phyloP scores from a whole-genome alignment of 2,888 invertebrate species.

The Sepiola atlantica region DNA sequence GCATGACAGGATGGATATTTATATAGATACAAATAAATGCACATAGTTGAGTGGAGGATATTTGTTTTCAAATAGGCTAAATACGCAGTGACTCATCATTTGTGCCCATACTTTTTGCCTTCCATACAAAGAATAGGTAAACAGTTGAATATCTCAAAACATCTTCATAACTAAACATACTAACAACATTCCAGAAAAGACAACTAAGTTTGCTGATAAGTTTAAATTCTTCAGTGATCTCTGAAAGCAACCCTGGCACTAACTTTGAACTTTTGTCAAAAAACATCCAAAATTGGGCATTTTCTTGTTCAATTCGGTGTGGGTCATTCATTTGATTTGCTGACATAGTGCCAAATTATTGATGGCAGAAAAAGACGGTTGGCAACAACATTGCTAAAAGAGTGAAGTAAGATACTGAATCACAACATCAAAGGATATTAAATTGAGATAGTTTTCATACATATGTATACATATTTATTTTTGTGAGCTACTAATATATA shows the following conservation, averaged over 20 bases:
- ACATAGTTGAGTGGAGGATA: too few relatives aligned
- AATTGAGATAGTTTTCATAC: background rate
- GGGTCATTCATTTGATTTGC: background rate
- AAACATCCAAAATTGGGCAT: background rate
- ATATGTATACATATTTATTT: background rate
- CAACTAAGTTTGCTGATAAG: background rate
- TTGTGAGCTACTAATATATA: background rate
- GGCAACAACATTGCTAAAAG: background rate
- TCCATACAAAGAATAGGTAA: background rate
- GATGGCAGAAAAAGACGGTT: background rate
- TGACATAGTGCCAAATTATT: background rate
- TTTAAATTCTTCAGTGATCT: background rate
- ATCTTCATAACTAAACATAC: background rate
- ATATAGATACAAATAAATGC: too few relatives aligned
- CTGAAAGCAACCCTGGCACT: conserved; percentile 11
- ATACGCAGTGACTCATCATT: background rate
- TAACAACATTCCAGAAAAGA: background rate
- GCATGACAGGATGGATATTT: too few relatives aligned
- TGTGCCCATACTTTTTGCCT: background rate
- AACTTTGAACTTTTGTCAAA: background rate
- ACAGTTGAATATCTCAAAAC: background rate
- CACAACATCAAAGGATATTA: background rate
- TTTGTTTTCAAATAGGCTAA: too few relatives aligned
- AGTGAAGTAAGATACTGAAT: background rate
- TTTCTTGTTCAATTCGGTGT: background rate